Base-by-base conservation (phyloP, 1,140 invertebrate species). In the Drosophila littoralis region DNA sequence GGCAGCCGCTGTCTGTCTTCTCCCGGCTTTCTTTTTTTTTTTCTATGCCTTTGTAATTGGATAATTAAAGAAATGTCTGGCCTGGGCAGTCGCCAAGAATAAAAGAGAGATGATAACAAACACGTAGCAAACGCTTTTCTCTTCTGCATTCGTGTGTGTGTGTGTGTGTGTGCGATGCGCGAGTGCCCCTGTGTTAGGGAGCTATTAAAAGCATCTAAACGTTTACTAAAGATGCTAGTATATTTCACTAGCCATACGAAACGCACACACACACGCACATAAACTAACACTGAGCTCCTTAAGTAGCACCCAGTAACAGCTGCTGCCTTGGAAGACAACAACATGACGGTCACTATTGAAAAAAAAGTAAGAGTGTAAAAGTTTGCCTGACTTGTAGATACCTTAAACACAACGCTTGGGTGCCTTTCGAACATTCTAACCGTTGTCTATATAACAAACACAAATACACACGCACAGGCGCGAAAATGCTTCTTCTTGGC, bases 171-270 rank as follows among this genome's bases (percentile, higher is more conserved):
- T 50, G 35, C 1, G 17, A 4, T 71, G 67, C 65, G 43, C 63
- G 12, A 35, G 51, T 72, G 50, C 51, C 45, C 22, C 28, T 75
- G 67, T 69, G 60, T 54, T 35, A 58, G 74, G 55, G 43, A 67
- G 84, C 83, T 88, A 88, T 88, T 88, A 88, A 89, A 88, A 77
- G 76, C 84, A 77, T 80, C 80, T 88, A 89, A 88, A 83, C 83
- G 79, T 66, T 89, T 73, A 81, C 83, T 89, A 89, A 89, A 88
- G 72, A 83, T 61, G 76, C 68, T 71, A 75, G 79, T 83, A 83
- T 88, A 80, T 80, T 77, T 80, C 77, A 81, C 85, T 76, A 55
- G 60, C 59, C 59, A 38, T 7, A 8, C 35, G 35, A 36, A 36
- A 36, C 4, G 22, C 52, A 45, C 52, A 64, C 40, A 69, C 32